Evolutionary conservation across 2,888 invertebrate genomes (phyloP).

Genomic region (Nymphalis c-album): DNA sequence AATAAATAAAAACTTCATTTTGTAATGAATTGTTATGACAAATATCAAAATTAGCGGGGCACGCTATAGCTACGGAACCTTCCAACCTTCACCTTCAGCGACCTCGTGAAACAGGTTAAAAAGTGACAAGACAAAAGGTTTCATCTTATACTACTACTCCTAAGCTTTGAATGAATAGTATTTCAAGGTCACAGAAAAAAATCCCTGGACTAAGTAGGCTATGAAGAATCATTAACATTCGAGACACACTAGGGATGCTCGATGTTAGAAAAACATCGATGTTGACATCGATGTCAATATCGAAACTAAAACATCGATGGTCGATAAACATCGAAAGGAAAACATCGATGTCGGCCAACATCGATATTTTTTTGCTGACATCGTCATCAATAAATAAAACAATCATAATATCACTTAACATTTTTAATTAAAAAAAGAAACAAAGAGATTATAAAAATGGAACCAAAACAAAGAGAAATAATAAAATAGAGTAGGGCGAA

Average conservation of each 20-base stretch:
- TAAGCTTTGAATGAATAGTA: neutral
- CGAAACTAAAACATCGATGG: too few relatives aligned
- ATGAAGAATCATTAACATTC: slow-evolving; percentile 59
- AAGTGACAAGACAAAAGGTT: slow-evolving; percentile 6
- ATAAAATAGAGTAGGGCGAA: too few relatives aligned
- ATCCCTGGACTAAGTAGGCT: slow-evolving; percentile 43
- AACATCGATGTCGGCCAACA: too few relatives aligned
- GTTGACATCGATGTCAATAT: too few relatives aligned
- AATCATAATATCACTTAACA: too few relatives aligned
- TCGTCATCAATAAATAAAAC: too few relatives aligned
- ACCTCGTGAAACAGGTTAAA: slow-evolving; percentile 4
- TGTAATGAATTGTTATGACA: neutral
- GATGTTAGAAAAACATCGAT: too few relatives aligned
- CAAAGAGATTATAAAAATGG: too few relatives aligned
- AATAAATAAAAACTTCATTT: neutral
- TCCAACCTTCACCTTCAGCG: slow-evolving; percentile 7
- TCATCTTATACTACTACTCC: neutral
- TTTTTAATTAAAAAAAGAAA: too few relatives aligned
- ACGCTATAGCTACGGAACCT: neutral
- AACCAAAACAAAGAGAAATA: too few relatives aligned
- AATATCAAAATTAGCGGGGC: slow-evolving; percentile 10
- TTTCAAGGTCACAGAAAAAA: slow-evolving; percentile 33
- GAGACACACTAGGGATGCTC: slow-evolving; percentile 45
- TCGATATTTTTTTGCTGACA: too few relatives aligned
- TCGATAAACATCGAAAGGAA: too few relatives aligned